Evolutionary conservation across 1,140 invertebrate species (phyloP), one percentile per base, ranked within the genome.

Genomic region (Trachelipus rathkii): DNA sequence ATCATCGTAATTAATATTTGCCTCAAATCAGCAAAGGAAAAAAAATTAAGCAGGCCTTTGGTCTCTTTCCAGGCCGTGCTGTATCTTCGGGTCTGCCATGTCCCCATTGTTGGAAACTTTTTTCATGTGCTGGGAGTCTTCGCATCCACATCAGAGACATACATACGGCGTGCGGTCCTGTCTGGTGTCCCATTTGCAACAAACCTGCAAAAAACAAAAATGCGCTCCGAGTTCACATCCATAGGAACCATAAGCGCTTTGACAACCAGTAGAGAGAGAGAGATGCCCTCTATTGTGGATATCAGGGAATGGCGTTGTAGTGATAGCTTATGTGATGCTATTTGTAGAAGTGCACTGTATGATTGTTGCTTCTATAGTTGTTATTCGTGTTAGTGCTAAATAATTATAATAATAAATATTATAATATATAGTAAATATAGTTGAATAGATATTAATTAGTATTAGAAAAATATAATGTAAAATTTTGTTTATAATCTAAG

Each of bases 201-300:
- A 82, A 82, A 76, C 77, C 79, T 67, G 79, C 81, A 75, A 82
- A 82, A 77, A 82, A 82, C 77, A 82, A 81, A 76, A 78, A 79
- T 71, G 79, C 79, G 74, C 75, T 82, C 53, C 79, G 79, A 71
- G 79, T 80, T 71, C 81, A 82, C 76, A 82, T 82, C 78, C 79
- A 82, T 71, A 68, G 74, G 45, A 76, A 78, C 71, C 77, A 78
- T 69, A 78, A 72, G 67, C 78, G 74, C 46, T 79, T 67, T 73
- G 74, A 76, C 73, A 76, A 79, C 78, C 74, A 79, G 78, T 79
- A 33, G 33, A 33, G 78, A n/a, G n/a, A n/a, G n/a, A n/a, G n/a
- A 78, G 73, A 43, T 74, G 73, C 74, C 74, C 60, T 75, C 19
- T 66, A 70, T 67, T 68, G 71, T 76, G 72, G 60, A 69, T 60